Base-by-base conservation (phyloP, 2,113 vertebrate genomes). In the Oceanites oceanicus region DNA sequence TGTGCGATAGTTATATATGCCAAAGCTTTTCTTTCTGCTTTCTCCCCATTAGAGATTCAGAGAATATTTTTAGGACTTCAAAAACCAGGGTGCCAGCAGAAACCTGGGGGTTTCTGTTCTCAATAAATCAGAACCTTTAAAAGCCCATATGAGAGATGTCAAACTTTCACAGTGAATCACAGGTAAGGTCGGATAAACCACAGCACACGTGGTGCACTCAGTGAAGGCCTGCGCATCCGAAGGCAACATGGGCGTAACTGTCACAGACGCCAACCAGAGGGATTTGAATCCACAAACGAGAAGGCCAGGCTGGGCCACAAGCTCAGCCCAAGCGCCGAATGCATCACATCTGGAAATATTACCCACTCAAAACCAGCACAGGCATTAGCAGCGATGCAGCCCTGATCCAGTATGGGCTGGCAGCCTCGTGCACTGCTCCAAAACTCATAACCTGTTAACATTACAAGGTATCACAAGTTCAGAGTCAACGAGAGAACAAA, bases 121-220 rank as follows among this genome's bases (percentile, higher is more conserved):
- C 45, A 88, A 61, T 56, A 71, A 71, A 83, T 8, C 16, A 59
- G 47, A 75, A 38, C 11, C 20, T 76, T 86, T 52, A 92, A 58
- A 75, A 62, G 49, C 27, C 49, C 18, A 1, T 10, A 12, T 4
- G n/a, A 62, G 72, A 76, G 32, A 79, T 2, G 22, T 5, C 50
- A 76, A 22, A 32, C 55, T 38, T 58, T 47, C 50, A 17, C 4
- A 56, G n/a, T 15, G 53, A 75, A 53, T 36, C n/a, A 49, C 21
- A 62, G 30, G 49, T 36, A 61, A 84, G 65, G 70, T 38, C 7
- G 4, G 30, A 61, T 15, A 34, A 75, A 56, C 30, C 55, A 65
- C 7, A 32, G 29, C 23, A 56, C 66, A 29, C 0, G 0, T 0
- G 0, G 34, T 7, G 16, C 14, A 2, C 22, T 32, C 36, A 8